Base-by-base conservation (phyloP, 2,888 invertebrate species). In the Epirrita christyi region DNA sequence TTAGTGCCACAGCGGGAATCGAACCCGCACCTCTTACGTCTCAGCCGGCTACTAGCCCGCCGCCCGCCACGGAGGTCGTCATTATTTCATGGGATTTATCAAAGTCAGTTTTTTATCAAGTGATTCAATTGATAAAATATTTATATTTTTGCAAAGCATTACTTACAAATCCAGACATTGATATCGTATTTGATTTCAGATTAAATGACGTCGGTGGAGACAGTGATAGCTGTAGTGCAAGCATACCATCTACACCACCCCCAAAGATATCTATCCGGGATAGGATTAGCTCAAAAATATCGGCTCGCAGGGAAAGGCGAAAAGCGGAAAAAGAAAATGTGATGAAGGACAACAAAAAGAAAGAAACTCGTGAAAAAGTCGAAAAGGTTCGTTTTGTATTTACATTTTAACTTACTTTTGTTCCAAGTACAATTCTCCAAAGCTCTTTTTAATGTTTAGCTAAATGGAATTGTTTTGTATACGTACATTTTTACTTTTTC, bases 201-300 rank as follows among this genome's bases (percentile, higher is more conserved):
- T 76, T 87, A 70, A 77, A 79, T 64, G 85, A 85, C 60, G 64
- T 67, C 15, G 67, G 70, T 4, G 81, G 67, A 64, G 83, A 83
- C 34, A 82, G 71, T 55, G 81, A 84, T 53, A 83, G 81, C 37
- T 76, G 68, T 40, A 60, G 57, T 34, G 70, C 72, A 6, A 61
- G 61, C 34, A 69, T 73, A 6, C 65, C 77, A 14, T 66, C 71
- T 0, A 70, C 76, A 10, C 73, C 83, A 15, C 64, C 76, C 36
- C 75, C 75, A 8, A 78, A 72, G 72, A 67, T 71, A 64, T 75
- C 86, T 41, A 78, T 90, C 51, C 79, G 86, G n/a, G 67, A 82
- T 50, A 85, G 75, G 76, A 86, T 89, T 61, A 81, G 78, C 50
- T 78, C 75, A 34, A 74, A 75, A 63, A 74, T 88, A 70, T 69